Evolutionary conservation across 2,113 vertebrate genomes (phyloP).

Genomic region (Eclectus roratus): DNA sequence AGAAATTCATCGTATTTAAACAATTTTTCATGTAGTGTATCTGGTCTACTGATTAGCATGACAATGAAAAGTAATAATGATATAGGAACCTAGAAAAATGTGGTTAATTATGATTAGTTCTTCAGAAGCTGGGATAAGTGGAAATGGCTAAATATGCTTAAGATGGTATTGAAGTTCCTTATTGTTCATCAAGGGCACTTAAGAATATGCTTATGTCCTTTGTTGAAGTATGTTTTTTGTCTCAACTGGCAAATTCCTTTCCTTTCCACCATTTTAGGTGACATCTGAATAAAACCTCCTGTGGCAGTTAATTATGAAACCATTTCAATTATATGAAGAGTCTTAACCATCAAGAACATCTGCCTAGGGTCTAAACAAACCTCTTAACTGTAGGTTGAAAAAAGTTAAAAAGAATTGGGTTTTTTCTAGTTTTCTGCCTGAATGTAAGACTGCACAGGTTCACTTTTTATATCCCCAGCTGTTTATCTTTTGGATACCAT

Average conservation of each 20-base stretch:
- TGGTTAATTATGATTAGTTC: background rate
- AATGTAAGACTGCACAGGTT: background rate
- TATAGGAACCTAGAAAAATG: background rate
- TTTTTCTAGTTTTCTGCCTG: background rate
- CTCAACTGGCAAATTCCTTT: background rate
- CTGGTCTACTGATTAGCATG: background rate
- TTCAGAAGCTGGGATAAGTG: background rate
- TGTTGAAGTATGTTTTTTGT: background rate
- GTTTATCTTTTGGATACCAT: background rate
- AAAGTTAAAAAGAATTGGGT: background rate
- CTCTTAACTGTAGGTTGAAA: background rate
- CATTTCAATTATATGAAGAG: accelerated
- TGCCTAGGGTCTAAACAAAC: background rate
- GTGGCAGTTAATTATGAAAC: background rate
- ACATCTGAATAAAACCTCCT: background rate
- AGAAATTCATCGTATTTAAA: background rate
- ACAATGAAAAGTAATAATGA: background rate
- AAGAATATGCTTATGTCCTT: background rate
- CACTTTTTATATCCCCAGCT: background rate
- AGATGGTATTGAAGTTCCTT: background rate
- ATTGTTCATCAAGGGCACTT: background rate
- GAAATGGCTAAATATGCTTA: background rate
- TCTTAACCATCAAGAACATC: background rate
- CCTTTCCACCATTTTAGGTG: background rate
- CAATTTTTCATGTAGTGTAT: background rate